A percentile compares a stretch with the other conserved stretches of the same genome.
phyloP scores from a whole-genome alignment of 2,888 invertebrate genomes.

The Lampropteryx suffumata region DNA sequence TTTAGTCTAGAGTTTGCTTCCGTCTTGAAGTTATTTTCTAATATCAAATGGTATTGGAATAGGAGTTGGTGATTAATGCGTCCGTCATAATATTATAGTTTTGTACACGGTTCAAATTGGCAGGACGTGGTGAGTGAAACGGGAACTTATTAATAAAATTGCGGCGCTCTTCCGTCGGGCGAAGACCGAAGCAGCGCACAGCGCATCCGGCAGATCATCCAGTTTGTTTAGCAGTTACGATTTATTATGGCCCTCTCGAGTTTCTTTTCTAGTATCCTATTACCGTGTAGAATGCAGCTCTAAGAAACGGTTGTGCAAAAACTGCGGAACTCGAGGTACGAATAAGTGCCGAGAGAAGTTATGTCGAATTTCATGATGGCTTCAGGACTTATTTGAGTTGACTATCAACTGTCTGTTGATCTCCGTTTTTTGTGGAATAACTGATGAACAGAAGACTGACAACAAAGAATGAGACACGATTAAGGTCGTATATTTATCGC shows the following conservation, averaged over 20 bases:
- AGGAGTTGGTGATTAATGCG: slow-evolving; percentile 32
- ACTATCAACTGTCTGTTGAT: background rate
- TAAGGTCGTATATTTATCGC: too few species aligned
- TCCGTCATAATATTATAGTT: slow-evolving; percentile 35
- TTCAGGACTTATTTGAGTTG: background rate
- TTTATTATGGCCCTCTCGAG: slow-evolving; percentile 48
- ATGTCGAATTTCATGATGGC: slow-evolving; percentile 37
- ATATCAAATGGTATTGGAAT: slow-evolving; percentile 23
- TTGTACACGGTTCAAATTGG: slow-evolving; percentile 50
- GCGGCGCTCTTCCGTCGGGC: slow-evolving; percentile 70
- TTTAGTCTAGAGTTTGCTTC: too few species aligned
- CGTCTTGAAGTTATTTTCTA: slow-evolving; percentile 24
- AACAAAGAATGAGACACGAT: too few species aligned
- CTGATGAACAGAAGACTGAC: too few species aligned
- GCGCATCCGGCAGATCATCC: slow-evolving; percentile 71
- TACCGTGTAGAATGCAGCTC: slow-evolving; percentile 31
- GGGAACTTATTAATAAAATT: slow-evolving; percentile 79
- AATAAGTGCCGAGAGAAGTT: slow-evolving; percentile 1
- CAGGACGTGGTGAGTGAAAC: slow-evolving; percentile 73
- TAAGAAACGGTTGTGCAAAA: slow-evolving; percentile 26
- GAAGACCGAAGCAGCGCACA: slow-evolving; percentile 54
- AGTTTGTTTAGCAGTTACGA: slow-evolving; percentile 50
- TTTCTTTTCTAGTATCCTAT: slow-evolving; percentile 35
- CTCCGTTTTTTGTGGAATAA: too few species aligned
- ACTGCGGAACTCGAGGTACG: slow-evolving; percentile 14